Evolutionary conservation across 2,888 invertebrate genomes (phyloP), one percentile per base, ranked within the genome.

Genomic region (Chironomus tentans): DNA sequence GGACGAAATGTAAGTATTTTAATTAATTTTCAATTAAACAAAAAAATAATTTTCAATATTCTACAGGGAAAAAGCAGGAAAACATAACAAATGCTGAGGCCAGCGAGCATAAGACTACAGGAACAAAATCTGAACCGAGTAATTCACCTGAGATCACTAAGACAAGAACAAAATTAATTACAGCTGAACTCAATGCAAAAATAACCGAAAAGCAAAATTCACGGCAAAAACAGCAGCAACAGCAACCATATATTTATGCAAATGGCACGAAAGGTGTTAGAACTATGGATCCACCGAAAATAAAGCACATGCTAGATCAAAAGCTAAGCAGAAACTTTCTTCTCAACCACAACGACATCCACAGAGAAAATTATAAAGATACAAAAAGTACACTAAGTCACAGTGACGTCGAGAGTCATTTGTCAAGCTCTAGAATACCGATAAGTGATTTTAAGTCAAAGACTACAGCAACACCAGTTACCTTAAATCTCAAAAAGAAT

Each of bases 11-110:
- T 65, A 65, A 65, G 65, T 0, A 56, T 65, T 65, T 24, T 10
- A 22, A 22, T 13, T 65, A 24, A 22, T 21, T 65, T 65, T 1
- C 12, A 0, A 12, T 62, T 10, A 6, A 65, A 18, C 3, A 56
- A 56, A 56, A 4, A 18, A 3, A 0, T 18, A 3, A 56, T 4
- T 50, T 15, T 56, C 4, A 56, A 15, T 18, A 18, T 18, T 15
- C 10, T 2, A 56, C 13, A 65, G 65, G 96, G 83, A 97, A 96
- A 86, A 96, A 96, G 83, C 95, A 95, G 83, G 96, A 96, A 85
- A 95, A 95, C 85, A 91, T 95, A 76, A 90, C 91, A 77, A 94
- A 93, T 82, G 91, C 94, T 18, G 95, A 95, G 83, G 93, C 92
- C 2, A 92, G 94, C 0, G 95, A 94, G 81, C 88, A 92, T 82